These are phyloP conservation scores for Hemicrepidius hirtus DNA, from an alignment of 2,888 invertebrate genomes.

Conservation along the genomic window DNA sequence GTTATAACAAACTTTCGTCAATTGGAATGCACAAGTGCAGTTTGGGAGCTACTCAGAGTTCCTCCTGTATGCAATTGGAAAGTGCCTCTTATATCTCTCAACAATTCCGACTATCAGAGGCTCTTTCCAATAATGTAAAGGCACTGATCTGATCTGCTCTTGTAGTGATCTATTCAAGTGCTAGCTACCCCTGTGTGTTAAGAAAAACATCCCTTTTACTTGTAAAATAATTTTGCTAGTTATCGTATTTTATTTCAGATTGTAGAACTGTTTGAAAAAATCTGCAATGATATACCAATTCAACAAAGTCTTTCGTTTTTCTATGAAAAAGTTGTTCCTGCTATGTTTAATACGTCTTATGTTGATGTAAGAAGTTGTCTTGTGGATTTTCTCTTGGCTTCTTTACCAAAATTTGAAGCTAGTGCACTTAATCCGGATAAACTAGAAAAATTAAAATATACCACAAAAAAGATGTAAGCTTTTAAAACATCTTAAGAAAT, in stretches of 20 bases:
- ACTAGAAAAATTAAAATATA: conserved; percentile 7
- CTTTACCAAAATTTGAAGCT: not conserved
- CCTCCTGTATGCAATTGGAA: no score
- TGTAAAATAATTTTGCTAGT: not conserved
- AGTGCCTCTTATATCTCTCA: no score
- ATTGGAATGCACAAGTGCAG: no score
- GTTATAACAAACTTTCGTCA: no score
- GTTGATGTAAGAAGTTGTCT: conserved; percentile 3
- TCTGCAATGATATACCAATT: not conserved
- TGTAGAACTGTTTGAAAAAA: not conserved
- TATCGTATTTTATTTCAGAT: conserved; percentile 2
- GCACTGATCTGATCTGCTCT: no score
- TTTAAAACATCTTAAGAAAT: not conserved
- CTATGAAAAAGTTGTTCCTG: conserved; percentile 14
- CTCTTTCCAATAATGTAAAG: no score
- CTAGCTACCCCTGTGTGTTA: no score
- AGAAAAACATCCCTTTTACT: no score
- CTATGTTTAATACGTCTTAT: conserved; percentile 7
- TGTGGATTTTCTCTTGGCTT: not conserved
- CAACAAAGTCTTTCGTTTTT: conserved; percentile 4
- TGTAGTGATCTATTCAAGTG: no score
- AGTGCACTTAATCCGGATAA: not conserved
- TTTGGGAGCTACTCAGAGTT: no score
- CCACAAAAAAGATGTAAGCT: conserved; percentile 19
- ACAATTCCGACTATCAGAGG: no score